A percentile compares a stretch with the other conserved stretches of the same genome.
phyloP scores from a whole-genome alignment of 1,140 invertebrate species.

The Riptortus pedestris region DNA sequence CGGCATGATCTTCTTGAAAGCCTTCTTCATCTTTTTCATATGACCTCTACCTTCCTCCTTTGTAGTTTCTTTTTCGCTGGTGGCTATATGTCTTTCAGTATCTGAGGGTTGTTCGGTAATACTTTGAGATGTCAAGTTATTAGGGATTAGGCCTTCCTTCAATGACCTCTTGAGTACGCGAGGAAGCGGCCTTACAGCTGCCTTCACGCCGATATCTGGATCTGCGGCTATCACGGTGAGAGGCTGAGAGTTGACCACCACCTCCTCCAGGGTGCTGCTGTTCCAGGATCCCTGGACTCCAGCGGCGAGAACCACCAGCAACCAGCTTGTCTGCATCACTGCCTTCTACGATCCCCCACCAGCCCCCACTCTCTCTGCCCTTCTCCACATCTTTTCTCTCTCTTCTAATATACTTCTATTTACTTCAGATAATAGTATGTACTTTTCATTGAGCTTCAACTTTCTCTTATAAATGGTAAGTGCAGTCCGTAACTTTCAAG shows the following conservation, averaged over 20 bases:
- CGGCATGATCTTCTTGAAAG: slow-evolving; percentile 27
- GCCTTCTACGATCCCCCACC: neutral
- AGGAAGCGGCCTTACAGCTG: neutral
- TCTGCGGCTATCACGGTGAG: neutral
- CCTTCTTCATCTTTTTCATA: slow-evolving; percentile 15
- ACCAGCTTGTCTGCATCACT: neutral
- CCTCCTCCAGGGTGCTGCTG: neutral
- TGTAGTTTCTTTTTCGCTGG: neutral
- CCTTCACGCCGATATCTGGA: neutral
- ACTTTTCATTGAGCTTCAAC: too few species aligned
- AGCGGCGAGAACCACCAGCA: neutral
- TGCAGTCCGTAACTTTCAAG: too few species aligned
- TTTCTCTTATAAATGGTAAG: too few species aligned
- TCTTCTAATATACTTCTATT: too few species aligned
- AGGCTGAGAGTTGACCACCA: neutral
- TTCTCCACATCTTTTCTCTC: neutral
- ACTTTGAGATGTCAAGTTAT: too few species aligned
- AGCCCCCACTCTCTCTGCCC: neutral
- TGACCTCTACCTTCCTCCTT: neutral
- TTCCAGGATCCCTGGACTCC: neutral
- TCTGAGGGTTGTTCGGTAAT: too few species aligned
- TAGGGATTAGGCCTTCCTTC: neutral
- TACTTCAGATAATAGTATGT: too few species aligned
- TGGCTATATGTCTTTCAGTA: too few species aligned
- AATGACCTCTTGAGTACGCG: too few species aligned